Evolutionary conservation across 2,113 vertebrate genomes (phyloP).

Genomic region (Reinhardtius hippoglossoides): DNA sequence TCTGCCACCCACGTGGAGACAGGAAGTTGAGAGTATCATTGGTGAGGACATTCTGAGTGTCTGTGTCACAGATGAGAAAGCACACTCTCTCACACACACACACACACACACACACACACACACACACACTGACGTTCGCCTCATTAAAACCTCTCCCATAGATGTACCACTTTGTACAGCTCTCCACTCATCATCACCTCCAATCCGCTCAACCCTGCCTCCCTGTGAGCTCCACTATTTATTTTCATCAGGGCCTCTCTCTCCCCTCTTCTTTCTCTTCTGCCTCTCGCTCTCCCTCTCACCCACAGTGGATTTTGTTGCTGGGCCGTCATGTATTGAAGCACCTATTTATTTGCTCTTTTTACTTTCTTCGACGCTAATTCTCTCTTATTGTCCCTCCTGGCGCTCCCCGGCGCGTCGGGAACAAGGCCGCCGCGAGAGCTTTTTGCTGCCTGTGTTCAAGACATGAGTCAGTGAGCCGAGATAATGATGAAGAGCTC

Average conservation of each 20-base stretch:
- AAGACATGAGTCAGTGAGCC: conserved; percentile 86
- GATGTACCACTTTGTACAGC: conserved; percentile 91
- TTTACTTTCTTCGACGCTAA: conserved; percentile 84
- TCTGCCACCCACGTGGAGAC: conserved; percentile 73
- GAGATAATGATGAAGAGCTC: conserved; percentile 74
- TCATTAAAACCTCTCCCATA: conserved; percentile 99
- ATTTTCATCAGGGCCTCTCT: conserved; percentile 91
- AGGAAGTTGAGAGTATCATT: conserved; percentile 91
- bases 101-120: conserved; percentile 51
- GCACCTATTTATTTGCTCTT: conserved; percentile 98
- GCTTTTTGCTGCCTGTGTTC: conserved; percentile 75
- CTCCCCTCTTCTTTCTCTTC: conserved; percentile 14
- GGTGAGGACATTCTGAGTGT: conserved; percentile 91
- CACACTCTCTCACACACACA: conserved; percentile 53
- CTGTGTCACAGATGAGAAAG: conserved; percentile 91
- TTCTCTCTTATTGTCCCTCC: conserved; percentile 87
- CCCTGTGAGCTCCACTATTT: conserved; percentile 83
- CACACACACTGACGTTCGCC: conserved; percentile 82
- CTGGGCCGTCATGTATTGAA: conserved; percentile 92
- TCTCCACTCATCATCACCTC: conserved; percentile 95
- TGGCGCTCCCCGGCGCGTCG: conserved; percentile 83
- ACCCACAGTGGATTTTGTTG: conserved; percentile 85
- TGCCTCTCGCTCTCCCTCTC: conserved; percentile 29
- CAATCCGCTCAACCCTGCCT: conserved; percentile 61
- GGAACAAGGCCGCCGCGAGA: conserved; percentile 87